Base-by-base conservation (phyloP, 2,797 vertebrate species). In the Mus spretus region DNA sequence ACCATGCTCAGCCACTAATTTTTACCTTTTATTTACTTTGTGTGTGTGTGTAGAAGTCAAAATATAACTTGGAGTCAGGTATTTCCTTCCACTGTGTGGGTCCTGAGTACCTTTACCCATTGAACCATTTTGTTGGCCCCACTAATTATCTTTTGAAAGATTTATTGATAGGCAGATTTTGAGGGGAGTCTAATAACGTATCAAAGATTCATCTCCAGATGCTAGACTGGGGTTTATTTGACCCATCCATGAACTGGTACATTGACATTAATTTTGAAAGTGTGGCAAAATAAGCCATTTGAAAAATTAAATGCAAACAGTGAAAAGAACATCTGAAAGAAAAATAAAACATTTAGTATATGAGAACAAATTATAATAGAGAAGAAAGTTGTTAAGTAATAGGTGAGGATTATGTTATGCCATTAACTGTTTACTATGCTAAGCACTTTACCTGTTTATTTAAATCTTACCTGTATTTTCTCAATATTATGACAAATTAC, bases 211-310 rank as follows among this genome's bases (percentile, higher is more conserved):
- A 83, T 88, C 53, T 59, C 5, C 15, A 44, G 47, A 61, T 5
- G 50, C 12, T 17, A 13, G n/a, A 10, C 28, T 84, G 72, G 63
- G 86, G 83, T 34, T 57, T 79, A 65, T 82, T 89, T 94, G 44
- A n/a, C 12, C 44, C 44, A 53, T 50, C 14, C 34, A 78, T 93
- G 86, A 87, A 95, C 13, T 89, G 78, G 19, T 63, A 81, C 90
- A 15, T 65, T 91, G 61, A 79, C 26, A 74, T 88, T 93, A 96
- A 89, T 94, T 93, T 92, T 92, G 24, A 87, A 96, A 90, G 47
- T 95, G 34, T 82, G n/a, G 93, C 63, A 78, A 37, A 92, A 95
- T 37, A 91, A 28, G 24, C 24, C 40, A 50, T 70, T 70, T 55
- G 37, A 70, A 59, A 89, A 83, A 79, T 47, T 13, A 81, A 79